Percentiles rank a stretch among this genome's conserved stretches.
Conservation (phyloP, 1,140 invertebrate genomes). For the Phocides pigmalion region DNA sequence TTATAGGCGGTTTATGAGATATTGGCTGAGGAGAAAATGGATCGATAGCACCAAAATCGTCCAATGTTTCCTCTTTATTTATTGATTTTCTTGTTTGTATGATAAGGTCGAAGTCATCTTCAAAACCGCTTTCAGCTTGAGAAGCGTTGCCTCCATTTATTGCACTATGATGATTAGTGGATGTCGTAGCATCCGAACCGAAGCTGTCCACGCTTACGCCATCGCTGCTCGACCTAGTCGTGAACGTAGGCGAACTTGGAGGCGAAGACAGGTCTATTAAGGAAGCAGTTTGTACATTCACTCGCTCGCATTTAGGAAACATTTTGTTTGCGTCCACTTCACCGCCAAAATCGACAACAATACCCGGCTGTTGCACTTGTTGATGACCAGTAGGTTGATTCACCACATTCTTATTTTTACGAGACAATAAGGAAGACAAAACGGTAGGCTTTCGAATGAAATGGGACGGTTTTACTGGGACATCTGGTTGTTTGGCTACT, state of each 20-base stretch:
- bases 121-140: conserved; percentile 90
- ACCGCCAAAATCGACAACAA: conserved; percentile 68
- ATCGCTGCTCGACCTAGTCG: conserved; percentile 89
- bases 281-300: conserved; percentile 74
- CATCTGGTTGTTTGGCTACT: conserved; percentile 65
- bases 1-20: conserved; percentile 54
- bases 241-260: conserved; percentile 89
- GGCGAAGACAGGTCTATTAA: conserved; percentile 87
- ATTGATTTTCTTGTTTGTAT: conserved; percentile 76
- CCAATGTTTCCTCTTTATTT: conserved; percentile 80
- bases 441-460: conserved; percentile 81
- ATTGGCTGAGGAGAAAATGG: conserved; percentile 75
- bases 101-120: conserved; percentile 89
- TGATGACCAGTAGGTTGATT: conserved; percentile 46
- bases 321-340: conserved; percentile 71
- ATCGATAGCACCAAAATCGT: conserved; percentile 74
- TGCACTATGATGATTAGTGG: conserved; percentile 82
- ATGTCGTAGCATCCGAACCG: conserved; percentile 88
- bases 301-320: conserved; percentile 77
- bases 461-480: conserved; percentile 73
- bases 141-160: conserved; percentile 87
- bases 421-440: conserved; percentile 72
- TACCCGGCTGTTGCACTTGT: conserved; percentile 43
- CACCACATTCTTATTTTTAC: conserved; percentile 67
- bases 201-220: conserved; percentile 90